Evolutionary conservation across 2,113 vertebrate species (phyloP).

Genomic region (Corynorhinus townsendii): DNA sequence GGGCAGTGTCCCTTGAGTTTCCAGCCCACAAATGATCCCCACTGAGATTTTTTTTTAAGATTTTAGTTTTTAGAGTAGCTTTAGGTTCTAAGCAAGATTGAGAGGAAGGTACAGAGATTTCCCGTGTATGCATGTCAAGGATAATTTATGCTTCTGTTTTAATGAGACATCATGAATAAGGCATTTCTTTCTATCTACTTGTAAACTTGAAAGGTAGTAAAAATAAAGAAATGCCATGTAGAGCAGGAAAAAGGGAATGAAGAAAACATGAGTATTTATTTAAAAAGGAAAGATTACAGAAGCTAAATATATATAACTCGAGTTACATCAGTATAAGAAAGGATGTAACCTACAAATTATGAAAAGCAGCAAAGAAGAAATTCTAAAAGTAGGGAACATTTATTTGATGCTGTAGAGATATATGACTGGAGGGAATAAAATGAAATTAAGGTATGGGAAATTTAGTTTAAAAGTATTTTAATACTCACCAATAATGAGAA

Average conservation of each 20-base stretch:
- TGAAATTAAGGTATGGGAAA: background rate
- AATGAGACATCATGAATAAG: background rate
- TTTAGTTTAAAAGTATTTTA: background rate
- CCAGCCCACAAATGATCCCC: background rate
- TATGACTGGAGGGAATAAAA: background rate
- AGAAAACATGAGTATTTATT: background rate
- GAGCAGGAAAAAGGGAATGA: background rate
- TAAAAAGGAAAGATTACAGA: constrained; percentile 8
- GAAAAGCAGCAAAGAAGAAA: background rate
- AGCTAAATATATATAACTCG: background rate
- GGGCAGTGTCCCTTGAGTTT: background rate
- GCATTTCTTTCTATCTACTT: background rate
- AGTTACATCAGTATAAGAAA: background rate
- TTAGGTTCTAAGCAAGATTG: background rate
- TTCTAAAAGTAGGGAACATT: background rate
- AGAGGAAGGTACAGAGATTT: background rate
- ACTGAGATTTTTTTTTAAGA: background rate
- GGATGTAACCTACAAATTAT: background rate
- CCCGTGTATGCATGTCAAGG: background rate
- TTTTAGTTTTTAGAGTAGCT: background rate
- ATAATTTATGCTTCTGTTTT: constrained; percentile 5
- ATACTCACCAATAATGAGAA: background rate
- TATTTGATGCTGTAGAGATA: background rate
- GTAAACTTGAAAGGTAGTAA: background rate
- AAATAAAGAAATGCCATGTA: background rate